Base-by-base conservation (phyloP, 1,140 invertebrate genomes). In the Conus betulinus region DNA sequence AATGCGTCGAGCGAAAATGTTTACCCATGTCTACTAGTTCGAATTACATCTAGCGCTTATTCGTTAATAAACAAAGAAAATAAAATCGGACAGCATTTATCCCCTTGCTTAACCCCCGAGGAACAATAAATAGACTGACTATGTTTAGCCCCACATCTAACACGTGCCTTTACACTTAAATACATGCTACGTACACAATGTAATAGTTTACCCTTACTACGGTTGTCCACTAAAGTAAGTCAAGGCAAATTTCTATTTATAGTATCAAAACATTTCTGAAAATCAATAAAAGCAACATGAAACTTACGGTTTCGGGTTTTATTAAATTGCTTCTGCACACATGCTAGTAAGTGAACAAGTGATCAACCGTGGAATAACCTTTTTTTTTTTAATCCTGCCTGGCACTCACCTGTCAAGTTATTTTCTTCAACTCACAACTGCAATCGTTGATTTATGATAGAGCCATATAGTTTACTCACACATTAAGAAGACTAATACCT, bases 271-370 rank as follows among this genome's bases (percentile, higher is more conserved):
- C 60, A 63, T 63, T 63, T 63, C 39, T 51, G 39, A 79, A 79
- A 79, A 51, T 51, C 76, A 79, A 79, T 79, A n/a, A 79, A 79
- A 27, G 76, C 76, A 79, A 79, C 76, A 79, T 79, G 5, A 25
- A 79, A 4, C 39, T 3, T 79, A n/a, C 39, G 76, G 76, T 79
- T 79, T 11, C 17, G 60, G 60, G 17, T 51, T 27, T n/a, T 5
- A 51, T 23, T 27, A n/a, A 27, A 79, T 5, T 51, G 39, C 11
- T 51, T 27, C n/a, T 79, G 76, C 5, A 79, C n/a, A 79, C 39
- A 79, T 79, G 76, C 39, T 25, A 79, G 11, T 51, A 79, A 79
- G n/a, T 27, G n/a, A 27, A 27, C 11, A 79, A 27, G n/a, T 63
- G 60, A 20, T 63, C 60, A 13, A 63, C 17, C 17, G 60, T 63